Percentiles rank a stretch among this genome's conserved stretches.
Evolutionary conservation across 1,140 invertebrate species (phyloP).

Genomic region (Phthorimaea operculella): DNA sequence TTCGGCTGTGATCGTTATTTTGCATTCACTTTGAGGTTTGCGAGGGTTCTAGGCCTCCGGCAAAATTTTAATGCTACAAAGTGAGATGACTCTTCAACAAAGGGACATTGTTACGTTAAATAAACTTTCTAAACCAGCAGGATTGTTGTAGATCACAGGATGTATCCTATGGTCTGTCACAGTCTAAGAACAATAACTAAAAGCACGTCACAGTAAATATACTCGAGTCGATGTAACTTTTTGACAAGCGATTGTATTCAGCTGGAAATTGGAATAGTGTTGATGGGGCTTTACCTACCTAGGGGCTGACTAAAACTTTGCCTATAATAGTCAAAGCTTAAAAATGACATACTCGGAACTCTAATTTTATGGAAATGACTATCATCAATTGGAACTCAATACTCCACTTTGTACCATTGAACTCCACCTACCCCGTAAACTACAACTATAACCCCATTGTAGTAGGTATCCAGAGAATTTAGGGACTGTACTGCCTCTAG

Average conservation of each 20-base stretch:
- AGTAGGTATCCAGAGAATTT: too few species aligned
- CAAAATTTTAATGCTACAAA: neutral
- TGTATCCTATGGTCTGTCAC: too few species aligned
- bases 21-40: conserved; percentile 10
- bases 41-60: neutral
- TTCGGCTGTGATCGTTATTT: conserved; percentile 11
- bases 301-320: too few species aligned
- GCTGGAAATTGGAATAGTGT: neutral
- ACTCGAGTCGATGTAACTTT: too few species aligned
- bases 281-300: neutral
- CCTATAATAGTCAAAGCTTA: too few species aligned
- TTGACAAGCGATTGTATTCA: neutral
- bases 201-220: too few species aligned
- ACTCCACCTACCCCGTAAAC: neutral
- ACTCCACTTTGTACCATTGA: too few species aligned
- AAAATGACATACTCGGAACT: too few species aligned
- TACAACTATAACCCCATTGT: neutral
- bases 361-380: too few species aligned
- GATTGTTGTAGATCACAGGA: neutral
- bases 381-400: too few species aligned
- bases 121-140: neutral
- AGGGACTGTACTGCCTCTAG: neutral
- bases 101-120: neutral
- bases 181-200: too few species aligned
- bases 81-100: neutral